Base-by-base conservation (phyloP, 2,113 vertebrate genomes). In the Lampris incognitus region DNA sequence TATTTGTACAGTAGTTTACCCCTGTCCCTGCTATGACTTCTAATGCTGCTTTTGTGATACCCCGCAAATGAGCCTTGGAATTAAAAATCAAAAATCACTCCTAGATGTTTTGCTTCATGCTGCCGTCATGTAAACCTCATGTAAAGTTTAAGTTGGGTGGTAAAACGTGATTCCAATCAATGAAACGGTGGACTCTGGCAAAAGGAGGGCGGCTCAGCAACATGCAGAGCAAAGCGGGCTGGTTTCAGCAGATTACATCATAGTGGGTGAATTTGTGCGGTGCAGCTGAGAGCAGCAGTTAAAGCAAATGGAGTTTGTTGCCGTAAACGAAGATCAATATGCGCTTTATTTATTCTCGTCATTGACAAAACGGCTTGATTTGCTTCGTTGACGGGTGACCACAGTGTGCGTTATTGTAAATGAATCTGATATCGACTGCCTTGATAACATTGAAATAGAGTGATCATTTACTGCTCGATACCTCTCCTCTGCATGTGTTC, bases 181-280 rank as follows among this genome's bases (percentile, higher is more conserved):
- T 82, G 85, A 69, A 63, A 73, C 61, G 54, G 6, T 65, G 55
- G 5, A 49, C 62, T 66, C 57, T 36, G 66, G 56, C 68, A 13
- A 3, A 69, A 75, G 46, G 36, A 37, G 9, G 9, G 48, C 9
- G 40, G 62, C 52, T 41, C 24, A 24, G 24, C 24, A 76, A 80
- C 41, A 77, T 79, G 70, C 85, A 56, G 76, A 70, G n/a, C 41
- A 42, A 8, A n/a, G 11, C 61, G 11, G 10, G 39, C 13, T 59
- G 49, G 52, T 90, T 91, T 84, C 81, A 66, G 59, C 44, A 58
- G 10, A 39, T 87, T 91, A 73, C 89, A 84, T 91, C 87, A 88
- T 69, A 13, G 56, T 2, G 36, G 55, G 55, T 61, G 58, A 72
- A 4, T 62, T 72, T 55, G 68, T 24, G 2, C 62, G 3, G 51